Base-by-base conservation (phyloP, 1,140 invertebrate species). In the Bombyx mandarina region DNA sequence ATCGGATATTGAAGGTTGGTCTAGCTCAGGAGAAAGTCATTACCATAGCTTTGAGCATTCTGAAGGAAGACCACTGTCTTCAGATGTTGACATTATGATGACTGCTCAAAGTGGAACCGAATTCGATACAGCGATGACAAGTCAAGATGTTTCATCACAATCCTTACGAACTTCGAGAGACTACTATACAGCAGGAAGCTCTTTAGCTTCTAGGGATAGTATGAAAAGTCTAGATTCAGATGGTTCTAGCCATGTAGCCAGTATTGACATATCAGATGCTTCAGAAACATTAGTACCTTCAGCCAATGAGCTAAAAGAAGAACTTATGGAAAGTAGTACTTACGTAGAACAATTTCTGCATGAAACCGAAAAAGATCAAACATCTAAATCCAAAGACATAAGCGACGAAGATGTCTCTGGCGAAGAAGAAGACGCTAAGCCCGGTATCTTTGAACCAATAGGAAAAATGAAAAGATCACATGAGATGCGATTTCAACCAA, bases 221-320 rank as follows among this genome's bases (percentile, higher is more conserved):
- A 95, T 96, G 92, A 95, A 93, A 75, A 97, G 95, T 48, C 79
- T 97, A 43, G 94, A 96, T 75, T 97, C 95, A 1, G 92, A 97
- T 79, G 95, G 94, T 66, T 97, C 95, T 1, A 95, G 95, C 49
- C 94, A 97, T 81, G 88, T 97, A 53, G 95, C 92, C 7, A 96
- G 95, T 78, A 90, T 96, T 65, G 95, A 97, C 88, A 93, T 94
- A 7, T 96, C 95, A 50, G 96, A 97, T 81, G 89, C 94, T 26
- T 97, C 95, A 1, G 96, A 97, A 88, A 98, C 96, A 6, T 77
- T 98, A 45, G 93, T 98, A 9, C 93, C 95, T 7, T 96, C 95
- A 8, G 92, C 92, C 9, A 89, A 90, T 12, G 93, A 93, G 63
- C 64, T 88, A 52, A 90, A 90, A 77, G 86, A 89, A 73, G 87